phyloP scores from a whole-genome alignment of 2,797 vertebrate species.

The Xiphophorus birchmanni region DNA sequence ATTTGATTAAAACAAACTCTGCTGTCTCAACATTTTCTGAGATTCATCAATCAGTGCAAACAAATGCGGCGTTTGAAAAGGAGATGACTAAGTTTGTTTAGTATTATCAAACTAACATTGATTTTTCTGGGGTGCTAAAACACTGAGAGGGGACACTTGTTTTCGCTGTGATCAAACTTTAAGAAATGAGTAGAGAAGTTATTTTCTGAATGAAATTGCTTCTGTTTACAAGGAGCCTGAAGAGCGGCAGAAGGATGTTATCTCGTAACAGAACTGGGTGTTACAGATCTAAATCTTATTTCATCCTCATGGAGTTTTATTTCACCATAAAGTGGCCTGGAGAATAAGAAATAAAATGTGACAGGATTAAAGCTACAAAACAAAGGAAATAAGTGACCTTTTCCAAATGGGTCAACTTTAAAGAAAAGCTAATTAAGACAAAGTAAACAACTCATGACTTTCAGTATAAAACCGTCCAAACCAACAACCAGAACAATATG shows the following conservation, averaged over 20 bases:
- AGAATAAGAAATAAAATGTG: background rate
- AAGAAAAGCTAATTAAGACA: background rate
- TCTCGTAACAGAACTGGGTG: background rate
- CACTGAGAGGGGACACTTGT: background rate
- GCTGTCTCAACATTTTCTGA: background rate
- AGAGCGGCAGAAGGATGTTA: background rate
- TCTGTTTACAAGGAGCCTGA: slow-evolving; percentile 3
- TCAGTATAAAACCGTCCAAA: background rate
- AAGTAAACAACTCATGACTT: background rate
- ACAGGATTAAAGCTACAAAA: background rate
- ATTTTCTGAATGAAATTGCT: background rate
- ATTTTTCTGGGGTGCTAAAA: background rate
- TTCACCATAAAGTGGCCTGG: background rate
- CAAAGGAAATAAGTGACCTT: background rate
- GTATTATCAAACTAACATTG: background rate
- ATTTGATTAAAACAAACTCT: background rate
- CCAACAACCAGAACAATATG: background rate
- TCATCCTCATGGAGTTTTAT: background rate
- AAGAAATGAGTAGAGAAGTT: background rate
- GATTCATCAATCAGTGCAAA: background rate
- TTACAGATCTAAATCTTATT: background rate
- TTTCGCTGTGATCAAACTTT: background rate
- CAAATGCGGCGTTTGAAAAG: background rate
- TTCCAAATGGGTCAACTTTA: background rate
- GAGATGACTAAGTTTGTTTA: background rate